Evolutionary conservation across 2,888 invertebrate species (phyloP), one percentile per base, ranked within the genome.

Genomic region (Cataglyphis rosenhaueri): DNA sequence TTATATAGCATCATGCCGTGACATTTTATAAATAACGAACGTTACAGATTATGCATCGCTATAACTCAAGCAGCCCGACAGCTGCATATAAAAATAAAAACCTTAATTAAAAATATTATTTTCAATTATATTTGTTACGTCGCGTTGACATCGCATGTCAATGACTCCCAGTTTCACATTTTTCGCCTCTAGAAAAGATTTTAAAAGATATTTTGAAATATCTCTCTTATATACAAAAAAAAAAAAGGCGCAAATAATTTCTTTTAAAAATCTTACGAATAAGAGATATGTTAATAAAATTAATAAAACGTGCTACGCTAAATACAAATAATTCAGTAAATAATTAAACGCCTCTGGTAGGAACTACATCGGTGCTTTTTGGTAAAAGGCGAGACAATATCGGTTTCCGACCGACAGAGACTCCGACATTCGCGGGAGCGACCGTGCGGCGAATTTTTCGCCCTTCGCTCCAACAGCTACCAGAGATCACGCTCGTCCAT

Each of bases 1-100:
- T 79, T 79, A 68, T 32, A 68, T 21, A 35, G 55, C 44, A 57
- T 78, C 78, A 29, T 68, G 57, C 38, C 10, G 21, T 59, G 78
- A 79, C 78, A 35, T 68, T 44, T 78, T 68, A 78, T 78, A 66
- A 78, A 78, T 68, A 68, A 79, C 66, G 35, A 35, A 59, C 55
- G 44, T 55, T 55, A 65, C 78, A 59, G 59, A 68, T 79, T 78
- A 78, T 59, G 57, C 57, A 44, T 70, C 59, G 15, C n/a, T 44
- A 68, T 78, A 68, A 78, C 12, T 48, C 68, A n/a, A 76, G 65
- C 65, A 76, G 41, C 38, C 55, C 38, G 38, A 57, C 44, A 15
- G 44, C 25, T 3, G 25, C 18, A 21, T 70, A 12, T 12, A 35
- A 25, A 25, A 35, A 12, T 1, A 66, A 59, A 52, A 35, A 65